phyloP scores from a whole-genome alignment of 2,113 vertebrate species.

The Cinclus cinclus region DNA sequence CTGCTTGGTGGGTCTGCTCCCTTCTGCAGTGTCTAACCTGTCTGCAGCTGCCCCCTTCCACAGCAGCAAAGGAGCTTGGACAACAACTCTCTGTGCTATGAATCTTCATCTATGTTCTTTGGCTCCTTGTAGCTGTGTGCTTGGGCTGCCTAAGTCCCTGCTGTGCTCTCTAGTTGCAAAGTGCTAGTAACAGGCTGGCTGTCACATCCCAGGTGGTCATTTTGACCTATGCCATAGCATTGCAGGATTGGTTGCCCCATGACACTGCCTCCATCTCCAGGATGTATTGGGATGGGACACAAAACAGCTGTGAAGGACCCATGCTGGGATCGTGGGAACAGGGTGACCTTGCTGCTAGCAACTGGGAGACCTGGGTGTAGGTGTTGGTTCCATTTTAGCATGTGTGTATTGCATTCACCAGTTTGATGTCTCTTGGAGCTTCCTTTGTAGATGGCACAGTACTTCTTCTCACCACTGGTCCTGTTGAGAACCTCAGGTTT shows the following conservation, averaged over 20 bases:
- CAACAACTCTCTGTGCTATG: not conserved
- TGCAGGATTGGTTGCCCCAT: not conserved
- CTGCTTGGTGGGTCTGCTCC: not conserved
- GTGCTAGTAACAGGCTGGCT: not conserved
- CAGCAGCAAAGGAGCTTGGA: not conserved
- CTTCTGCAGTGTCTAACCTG: not conserved
- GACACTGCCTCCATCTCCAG: not conserved
- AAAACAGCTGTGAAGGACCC: not conserved
- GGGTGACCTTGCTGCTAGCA: not conserved
- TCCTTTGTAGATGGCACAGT: not conserved
- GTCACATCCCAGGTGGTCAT: not conserved
- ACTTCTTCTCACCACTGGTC: not conserved
- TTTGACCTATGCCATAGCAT: not conserved
- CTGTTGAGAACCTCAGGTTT: not conserved
- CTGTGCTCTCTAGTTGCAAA: not conserved
- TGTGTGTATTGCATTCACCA: fast-evolving
- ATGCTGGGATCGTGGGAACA: not conserved
- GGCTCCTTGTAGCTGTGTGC: not conserved
- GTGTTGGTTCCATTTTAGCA: not conserved
- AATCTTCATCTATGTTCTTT: not conserved
- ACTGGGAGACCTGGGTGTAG: not conserved
- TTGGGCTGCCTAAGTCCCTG: not conserved
- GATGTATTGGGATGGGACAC: not conserved
- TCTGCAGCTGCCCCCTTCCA: not conserved
- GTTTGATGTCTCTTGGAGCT: not conserved